Evolutionary conservation across 2,113 vertebrate species (phyloP).

Genomic region (Austrofundulus limnaeus): DNA sequence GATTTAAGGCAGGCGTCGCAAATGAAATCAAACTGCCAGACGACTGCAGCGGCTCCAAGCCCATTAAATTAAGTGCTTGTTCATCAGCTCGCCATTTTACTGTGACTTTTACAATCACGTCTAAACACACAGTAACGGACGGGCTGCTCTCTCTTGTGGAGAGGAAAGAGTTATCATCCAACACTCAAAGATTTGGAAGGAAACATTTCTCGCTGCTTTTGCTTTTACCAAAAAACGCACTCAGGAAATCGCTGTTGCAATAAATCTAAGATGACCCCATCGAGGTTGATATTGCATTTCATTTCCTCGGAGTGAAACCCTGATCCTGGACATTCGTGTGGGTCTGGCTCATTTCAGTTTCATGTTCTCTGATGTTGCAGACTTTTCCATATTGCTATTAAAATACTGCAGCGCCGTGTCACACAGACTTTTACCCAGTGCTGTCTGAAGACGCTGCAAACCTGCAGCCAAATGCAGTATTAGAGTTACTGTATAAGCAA

Average conservation of each 20-base stretch:
- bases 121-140: conserved; percentile 60
- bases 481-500: conserved; percentile 16
- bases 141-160: conserved; percentile 4
- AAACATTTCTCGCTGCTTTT: conserved; percentile 51
- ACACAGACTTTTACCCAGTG: conserved; percentile 8
- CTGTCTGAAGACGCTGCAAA: conserved; percentile 1
- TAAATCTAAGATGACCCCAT: conserved; percentile 71
- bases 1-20: conserved; percentile 70
- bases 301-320: conserved; percentile 67
- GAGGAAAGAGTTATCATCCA: conserved; percentile 25
- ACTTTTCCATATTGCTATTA: conserved; percentile 60
- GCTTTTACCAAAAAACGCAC: conserved; percentile 51
- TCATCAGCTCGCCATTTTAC: conserved; percentile 58
- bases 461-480: conserved; percentile 18
- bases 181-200: conserved; percentile 23
- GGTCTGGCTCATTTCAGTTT: conserved; percentile 61
- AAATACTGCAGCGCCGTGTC: conserved; percentile 33
- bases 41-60: conserved; percentile 31
- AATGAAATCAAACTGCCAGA: conserved; percentile 72
- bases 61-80: conserved; percentile 61
- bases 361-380: conserved; percentile 49
- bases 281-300: conserved; percentile 65
- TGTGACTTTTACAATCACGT: conserved; percentile 59
- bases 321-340: conserved; percentile 60
- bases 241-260: conserved; percentile 63